These are phyloP conservation scores for Sebastes reedi DNA, from an alignment of 2,797 vertebrate species.

Conservation along the genomic window DNA sequence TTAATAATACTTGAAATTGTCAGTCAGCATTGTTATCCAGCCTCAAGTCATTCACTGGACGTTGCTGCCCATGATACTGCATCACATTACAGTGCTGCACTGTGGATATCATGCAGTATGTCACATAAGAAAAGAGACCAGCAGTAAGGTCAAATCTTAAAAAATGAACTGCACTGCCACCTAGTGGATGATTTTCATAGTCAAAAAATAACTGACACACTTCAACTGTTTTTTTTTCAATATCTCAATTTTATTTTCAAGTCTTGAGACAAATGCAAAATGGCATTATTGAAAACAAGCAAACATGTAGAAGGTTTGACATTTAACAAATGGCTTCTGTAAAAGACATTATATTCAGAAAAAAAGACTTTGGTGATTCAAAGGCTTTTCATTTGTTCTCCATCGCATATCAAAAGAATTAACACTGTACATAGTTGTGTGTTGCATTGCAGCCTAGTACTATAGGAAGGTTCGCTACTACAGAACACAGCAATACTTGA, in stretches of 20 bases:
- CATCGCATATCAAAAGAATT: not conserved
- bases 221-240: not conserved
- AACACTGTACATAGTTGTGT: not conserved
- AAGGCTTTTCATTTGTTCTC: slow-evolving; percentile 24
- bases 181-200: slow-evolving; percentile 22
- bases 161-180: slow-evolving; percentile 39
- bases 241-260: slow-evolving; percentile 49
- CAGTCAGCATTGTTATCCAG: not conserved
- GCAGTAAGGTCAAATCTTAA: slow-evolving; percentile 49
- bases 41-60: not conserved
- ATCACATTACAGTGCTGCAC: slow-evolving; percentile 16
- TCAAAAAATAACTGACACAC: not conserved
- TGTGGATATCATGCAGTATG: slow-evolving; percentile 23
- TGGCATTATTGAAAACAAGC: slow-evolving; percentile 10
- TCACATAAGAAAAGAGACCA: slow-evolving; percentile 29
- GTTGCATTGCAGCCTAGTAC: not conserved
- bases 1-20: not conserved
- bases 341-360: slow-evolving; percentile 1
- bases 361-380: slow-evolving; percentile 17
- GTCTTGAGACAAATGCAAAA: slow-evolving; percentile 38
- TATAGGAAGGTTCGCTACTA: not conserved
- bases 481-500: not conserved
- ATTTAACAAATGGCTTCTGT: not conserved
- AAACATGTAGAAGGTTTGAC: slow-evolving; percentile 4
- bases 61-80: not conserved